Conservation (phyloP, 2,113 vertebrate species). For the Catharus minimus region DNA sequence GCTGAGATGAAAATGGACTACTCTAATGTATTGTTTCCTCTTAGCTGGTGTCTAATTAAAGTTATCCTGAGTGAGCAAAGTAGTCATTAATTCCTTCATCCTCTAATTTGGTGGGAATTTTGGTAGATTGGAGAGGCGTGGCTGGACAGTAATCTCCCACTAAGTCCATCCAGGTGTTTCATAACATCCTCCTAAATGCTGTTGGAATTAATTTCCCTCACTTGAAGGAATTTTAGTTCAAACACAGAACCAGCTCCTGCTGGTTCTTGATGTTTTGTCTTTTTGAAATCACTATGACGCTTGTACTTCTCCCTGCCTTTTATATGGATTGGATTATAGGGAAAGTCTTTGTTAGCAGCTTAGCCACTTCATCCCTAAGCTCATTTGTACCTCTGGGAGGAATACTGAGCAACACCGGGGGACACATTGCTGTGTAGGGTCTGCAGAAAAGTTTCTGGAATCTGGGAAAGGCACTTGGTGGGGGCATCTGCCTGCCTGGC, state of each 20-base stretch:
- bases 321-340: not conserved
- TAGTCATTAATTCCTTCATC: not conserved
- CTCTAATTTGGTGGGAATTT: not conserved
- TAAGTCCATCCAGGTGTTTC: not conserved
- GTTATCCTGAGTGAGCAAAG: not conserved
- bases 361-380: constrained; percentile 37
- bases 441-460: not conserved
- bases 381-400: not conserved
- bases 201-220: not conserved
- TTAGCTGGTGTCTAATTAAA: not conserved
- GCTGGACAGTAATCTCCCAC: not conserved
- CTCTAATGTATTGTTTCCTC: not conserved
- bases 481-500: not conserved
- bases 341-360: constrained; percentile 40
- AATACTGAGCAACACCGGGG: not conserved
- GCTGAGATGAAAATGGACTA: not conserved
- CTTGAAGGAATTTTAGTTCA: constrained; percentile 2
- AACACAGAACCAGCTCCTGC: not conserved
- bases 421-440: not conserved
- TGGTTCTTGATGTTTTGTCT: not conserved
- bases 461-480: not conserved
- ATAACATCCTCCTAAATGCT: not conserved
- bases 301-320: constrained; percentile 32
- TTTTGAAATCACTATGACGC: not conserved
- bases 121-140: not conserved